These are phyloP conservation scores for Stegostoma tigrinum DNA, from an alignment of 2,113 vertebrate genomes.

Conservation along the genomic window DNA sequence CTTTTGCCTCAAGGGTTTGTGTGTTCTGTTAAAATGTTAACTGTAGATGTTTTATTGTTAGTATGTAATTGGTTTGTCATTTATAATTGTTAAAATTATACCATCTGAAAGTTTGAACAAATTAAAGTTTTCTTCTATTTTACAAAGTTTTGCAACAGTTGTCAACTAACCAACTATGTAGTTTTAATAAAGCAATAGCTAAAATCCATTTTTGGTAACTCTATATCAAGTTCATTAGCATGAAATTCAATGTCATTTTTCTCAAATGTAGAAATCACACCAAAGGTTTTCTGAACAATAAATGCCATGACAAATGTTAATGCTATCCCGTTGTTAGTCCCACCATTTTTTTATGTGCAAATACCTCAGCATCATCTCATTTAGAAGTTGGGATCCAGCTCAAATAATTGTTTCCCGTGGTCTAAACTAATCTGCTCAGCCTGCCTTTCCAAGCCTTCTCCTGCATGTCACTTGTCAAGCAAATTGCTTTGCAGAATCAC, in stretches of 20 bases:
- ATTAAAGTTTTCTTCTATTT: not conserved
- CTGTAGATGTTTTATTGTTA: not conserved
- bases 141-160: not conserved
- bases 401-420: not conserved
- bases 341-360: not conserved
- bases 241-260: not conserved
- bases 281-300: not conserved
- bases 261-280: not conserved
- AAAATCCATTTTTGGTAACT: not conserved
- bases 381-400: too few species aligned
- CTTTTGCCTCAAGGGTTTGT: not conserved
- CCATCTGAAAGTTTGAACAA: not conserved
- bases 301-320: not conserved
- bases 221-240: not conserved
- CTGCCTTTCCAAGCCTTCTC: too few species aligned
- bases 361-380: not conserved
- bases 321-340: not conserved
- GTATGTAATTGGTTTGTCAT: not conserved
- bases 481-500: too few species aligned
- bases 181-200: not conserved
- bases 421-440: not conserved
- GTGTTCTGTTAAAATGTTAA: not conserved
- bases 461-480: too few species aligned
- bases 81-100: not conserved
- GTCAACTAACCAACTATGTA: not conserved